Conservation (phyloP, 1,140 invertebrate species). For the Andricus grossulariae region DNA sequence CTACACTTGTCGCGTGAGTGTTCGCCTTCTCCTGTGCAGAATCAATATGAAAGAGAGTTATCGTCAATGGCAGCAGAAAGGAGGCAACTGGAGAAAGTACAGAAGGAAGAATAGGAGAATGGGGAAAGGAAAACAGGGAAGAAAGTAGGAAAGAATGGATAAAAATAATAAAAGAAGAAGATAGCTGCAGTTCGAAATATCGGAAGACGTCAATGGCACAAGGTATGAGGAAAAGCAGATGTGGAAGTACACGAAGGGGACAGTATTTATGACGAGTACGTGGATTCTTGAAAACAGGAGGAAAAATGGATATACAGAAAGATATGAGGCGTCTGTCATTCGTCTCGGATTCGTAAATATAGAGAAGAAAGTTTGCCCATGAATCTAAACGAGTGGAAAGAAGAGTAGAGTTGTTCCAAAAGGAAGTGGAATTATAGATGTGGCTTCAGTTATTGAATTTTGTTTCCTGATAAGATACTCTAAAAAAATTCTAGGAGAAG, state of each 20-base stretch:
- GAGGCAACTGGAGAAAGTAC: constrained; percentile 41
- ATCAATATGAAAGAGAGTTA: constrained; percentile 54
- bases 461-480: neutral
- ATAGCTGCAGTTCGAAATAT: constrained; percentile 71
- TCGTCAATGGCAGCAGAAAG: constrained; percentile 54
- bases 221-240: constrained; percentile 40
- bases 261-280: constrained; percentile 74
- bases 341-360: constrained; percentile 38
- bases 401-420: neutral
- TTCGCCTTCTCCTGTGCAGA: constrained; percentile 43
- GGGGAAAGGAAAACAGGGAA: constrained; percentile 37
- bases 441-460: neutral
- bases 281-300: constrained; percentile 69
- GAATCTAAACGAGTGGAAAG: neutral
- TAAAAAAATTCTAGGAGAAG: no score
- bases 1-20: constrained; percentile 48
- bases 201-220: constrained; percentile 68
- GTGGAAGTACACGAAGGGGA: constrained; percentile 53
- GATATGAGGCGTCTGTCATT: constrained; percentile 58
- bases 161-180: constrained; percentile 43
- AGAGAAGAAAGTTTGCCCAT: constrained; percentile 3
- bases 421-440: neutral
- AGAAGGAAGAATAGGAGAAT: constrained; percentile 35
- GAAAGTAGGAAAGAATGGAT: constrained; percentile 30
- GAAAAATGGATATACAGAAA: constrained; percentile 48